Conservation (phyloP, 2,797 vertebrate genomes). For the Adelosebastes latens region DNA sequence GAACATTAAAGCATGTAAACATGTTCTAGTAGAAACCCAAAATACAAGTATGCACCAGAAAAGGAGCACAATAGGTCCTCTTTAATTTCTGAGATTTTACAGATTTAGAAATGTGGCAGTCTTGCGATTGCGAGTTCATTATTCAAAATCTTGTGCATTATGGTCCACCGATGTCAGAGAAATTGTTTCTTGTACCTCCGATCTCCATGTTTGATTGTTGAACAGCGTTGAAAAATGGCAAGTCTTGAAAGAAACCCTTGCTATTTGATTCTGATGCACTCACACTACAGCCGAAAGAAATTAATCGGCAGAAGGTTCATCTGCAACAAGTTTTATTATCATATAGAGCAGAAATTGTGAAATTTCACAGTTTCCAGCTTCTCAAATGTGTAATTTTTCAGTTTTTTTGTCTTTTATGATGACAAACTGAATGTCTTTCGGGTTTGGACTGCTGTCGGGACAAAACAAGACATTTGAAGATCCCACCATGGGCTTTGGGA, state of each 20-base stretch:
- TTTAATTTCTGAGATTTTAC: too few species aligned
- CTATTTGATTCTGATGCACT: too few species aligned
- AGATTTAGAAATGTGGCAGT: background rate
- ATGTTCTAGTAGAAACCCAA: background rate
- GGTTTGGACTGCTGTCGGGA: background rate
- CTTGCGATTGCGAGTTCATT: slow-evolving; percentile 6
- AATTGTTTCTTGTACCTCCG: background rate
- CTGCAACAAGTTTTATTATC: background rate
- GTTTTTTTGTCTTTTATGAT: background rate
- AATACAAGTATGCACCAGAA: background rate
- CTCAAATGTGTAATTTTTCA: background rate
- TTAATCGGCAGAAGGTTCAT: background rate
- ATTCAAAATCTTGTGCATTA: slow-evolving; percentile 13
- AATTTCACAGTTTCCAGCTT: background rate
- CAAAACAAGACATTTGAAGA: background rate
- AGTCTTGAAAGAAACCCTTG: too few species aligned
- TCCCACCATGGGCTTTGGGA: background rate
- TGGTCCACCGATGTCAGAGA: background rate
- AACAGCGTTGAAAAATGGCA: background rate
- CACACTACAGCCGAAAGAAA: background rate
- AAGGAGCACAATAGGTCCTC: too few species aligned
- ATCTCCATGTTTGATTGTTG: slow-evolving; percentile 25
- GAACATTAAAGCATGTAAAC: background rate
- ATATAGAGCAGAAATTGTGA: too few species aligned
- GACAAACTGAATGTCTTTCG: background rate